Evolutionary conservation across 2,888 invertebrate genomes (phyloP), one percentile per base, ranked within the genome.

Genomic region (Leptinotarsa peninsularis): DNA sequence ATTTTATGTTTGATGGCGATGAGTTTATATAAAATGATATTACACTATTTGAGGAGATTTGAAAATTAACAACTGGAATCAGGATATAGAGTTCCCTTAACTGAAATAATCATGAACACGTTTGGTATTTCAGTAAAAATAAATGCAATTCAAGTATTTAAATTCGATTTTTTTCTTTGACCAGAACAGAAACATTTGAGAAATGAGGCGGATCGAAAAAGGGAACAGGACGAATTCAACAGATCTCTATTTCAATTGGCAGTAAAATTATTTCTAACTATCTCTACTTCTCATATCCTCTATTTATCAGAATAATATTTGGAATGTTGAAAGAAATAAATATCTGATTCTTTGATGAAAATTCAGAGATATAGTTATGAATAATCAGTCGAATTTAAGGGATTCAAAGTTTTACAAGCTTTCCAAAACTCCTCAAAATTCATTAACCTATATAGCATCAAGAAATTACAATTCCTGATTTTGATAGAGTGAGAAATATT

Each of bases 381-480:
- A 17, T 15, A 52, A 52, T 52, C 52, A 52, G 52, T 52, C 52
- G n/a, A 52, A 7, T n/a, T 0, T 52, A 52, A 52, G n/a, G 4
- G 15, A n/a, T n/a, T 52, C n/a, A 17, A 15, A 52, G 2, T 15
- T 7, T 17, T n/a, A n/a, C n/a, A 14, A 15, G 52, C 52, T 43
- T 43, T 43, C 43, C 43, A 43, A 43, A 43, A 43, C 18, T 63
- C 33, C 15, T 33, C 63, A 63, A 33, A 63, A 33, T 18, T n/a
- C 54, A 69, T 54, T 68, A 54, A 21, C 23, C 23, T 14, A 18
- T 49, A 58, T 58, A 33, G 63, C 43, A 13, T n/a, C 17, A 27
- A 33, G 13, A 17, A 63, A 33, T 58, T 70, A 70, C 70, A 70
- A 58, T 49, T 27, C 23, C 58, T 50, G n/a, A 27, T 43, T 66